Base-by-base conservation (phyloP, 2,888 invertebrate genomes). In the Coleophora deauratella region DNA sequence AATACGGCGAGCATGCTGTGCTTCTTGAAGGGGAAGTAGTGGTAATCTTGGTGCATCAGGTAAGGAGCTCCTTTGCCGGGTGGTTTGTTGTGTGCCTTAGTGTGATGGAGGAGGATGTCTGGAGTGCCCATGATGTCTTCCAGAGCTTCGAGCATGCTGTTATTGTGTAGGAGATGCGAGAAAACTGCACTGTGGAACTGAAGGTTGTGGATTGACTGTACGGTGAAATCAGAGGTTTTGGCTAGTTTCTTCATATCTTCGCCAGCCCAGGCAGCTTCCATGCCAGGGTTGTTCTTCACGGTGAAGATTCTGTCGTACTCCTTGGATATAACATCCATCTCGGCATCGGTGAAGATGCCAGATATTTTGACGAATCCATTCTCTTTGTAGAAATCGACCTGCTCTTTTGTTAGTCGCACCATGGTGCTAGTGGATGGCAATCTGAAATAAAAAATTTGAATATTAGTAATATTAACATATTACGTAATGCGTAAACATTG, bases 21-120 rank as follows among this genome's bases (percentile, higher is more conserved):
- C 2, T 86, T 80, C 47, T 84, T 73, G 55, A 71, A 81, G 0
- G 87, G 87, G 50, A 88, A 88, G 49, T 88, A 88, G 33, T 73
- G 86, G 50, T 88, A 88, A 46, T 87, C 87, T 68, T 86, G 70
- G 47, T 87, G 87, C 75, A 86, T 82, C 9, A 84, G 67, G 44
- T 80, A 87, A 0, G 86, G 81, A 1, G 85, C 78, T 4, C 87
- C 87, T 15, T 74, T 77, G 38, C 72, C 74, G 2, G 86, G 81
- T 4, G 86, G 86, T 44, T 87, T 87, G 27, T 74, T 55, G 41
- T 87, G 86, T 1, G 87, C 86, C 52, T 86, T 87, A 1, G 86
- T 87, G 51, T 87, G 86, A 53, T 87, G 87, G 9, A 87, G 60
- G 9, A 85, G 55, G 37, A 87, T 76, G 49, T 86, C 72, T n/a